Base-by-base conservation (phyloP, 2,888 invertebrate genomes). In the Icerya purchasi region DNA sequence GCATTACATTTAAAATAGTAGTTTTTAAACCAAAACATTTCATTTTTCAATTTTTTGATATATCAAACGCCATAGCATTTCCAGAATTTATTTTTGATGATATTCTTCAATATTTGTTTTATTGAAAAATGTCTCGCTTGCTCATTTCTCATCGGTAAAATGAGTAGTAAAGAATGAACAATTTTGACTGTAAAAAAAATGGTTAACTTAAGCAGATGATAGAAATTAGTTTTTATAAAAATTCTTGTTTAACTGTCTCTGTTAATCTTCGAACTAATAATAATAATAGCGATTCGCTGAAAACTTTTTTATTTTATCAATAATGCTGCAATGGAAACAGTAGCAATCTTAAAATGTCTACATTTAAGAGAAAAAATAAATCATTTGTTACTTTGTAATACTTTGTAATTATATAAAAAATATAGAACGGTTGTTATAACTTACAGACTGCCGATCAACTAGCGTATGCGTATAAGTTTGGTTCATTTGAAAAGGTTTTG, bases 401-500 rank as follows among this genome's bases (percentile, higher is more conserved):
- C 20, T 18, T 53, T 18, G 52, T 57, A 24, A 50, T 50, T 18
- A 21, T 8, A 50, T 2, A 23, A 22, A 21, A 21, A 2, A 53
- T 57, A 59, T 50, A 1, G n/a, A 53, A 57, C 54, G 25, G 22
- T 2, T 54, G 60, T 54, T 60, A 52, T 63, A 60, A 54, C 61
- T 69, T 71, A 56, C 75, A 89, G 87, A 86, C 89, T 67, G 80
- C 88, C 55, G 94, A 94, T 71, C 88, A 91, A 70, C 77, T 94
- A 58, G 87, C 91, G 23, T 83, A 87, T 68, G 87, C 89, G 8
- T 94, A 93, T 75, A 92, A 93, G 70, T 93, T 84, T 72, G 93
- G 94, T 14, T 91, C 93, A 53, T 93, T 93, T 74, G 81, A 84
- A 65, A 92, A 93, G 77, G 79, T 94, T 65, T 81, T 85, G 65